Percentiles rank a stretch among this genome's conserved stretches.
Conservation (phyloP, 2,888 invertebrate species). For the Anarsia innoxiella region DNA sequence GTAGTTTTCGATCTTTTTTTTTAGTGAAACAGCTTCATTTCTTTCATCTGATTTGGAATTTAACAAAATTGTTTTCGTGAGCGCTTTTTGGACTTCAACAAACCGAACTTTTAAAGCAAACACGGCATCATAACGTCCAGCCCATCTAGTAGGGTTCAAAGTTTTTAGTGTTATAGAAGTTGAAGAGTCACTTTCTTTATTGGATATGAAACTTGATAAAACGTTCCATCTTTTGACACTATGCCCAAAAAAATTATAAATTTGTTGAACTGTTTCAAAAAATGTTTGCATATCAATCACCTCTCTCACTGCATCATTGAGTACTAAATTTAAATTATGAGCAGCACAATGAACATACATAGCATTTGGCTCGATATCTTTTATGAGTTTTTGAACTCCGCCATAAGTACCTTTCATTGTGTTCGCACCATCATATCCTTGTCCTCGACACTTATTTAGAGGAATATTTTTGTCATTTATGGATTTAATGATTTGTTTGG, state of each 20-base stretch:
- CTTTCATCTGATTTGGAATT: no score
- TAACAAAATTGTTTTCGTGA: no score
- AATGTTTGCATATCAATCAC: conserved; percentile 10
- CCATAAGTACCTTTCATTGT: conserved; percentile 12
- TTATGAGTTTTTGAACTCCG: no score
- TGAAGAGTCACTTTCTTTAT: no score
- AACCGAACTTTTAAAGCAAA: no score
- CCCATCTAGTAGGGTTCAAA: conserved; percentile 17
- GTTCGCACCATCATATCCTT: conserved; percentile 12
- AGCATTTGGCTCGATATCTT: conserved; percentile 11
- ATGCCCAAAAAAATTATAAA: conserved; percentile 12
- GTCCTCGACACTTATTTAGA: conserved; percentile 15
- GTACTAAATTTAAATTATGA: conserved; percentile 16
- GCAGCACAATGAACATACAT: conserved; percentile 14
- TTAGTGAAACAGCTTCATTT: no score
- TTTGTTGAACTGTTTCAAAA: conserved; percentile 13
- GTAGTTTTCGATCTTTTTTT: no score
- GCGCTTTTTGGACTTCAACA: no score
- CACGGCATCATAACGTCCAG: no score
- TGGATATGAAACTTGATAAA: conserved; percentile 16
- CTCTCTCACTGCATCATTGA: conserved; percentile 16
- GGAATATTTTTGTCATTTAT: conserved; percentile 17
- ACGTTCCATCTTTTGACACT: conserved; percentile 18
- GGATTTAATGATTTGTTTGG: conserved; percentile 18
- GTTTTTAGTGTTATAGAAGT: conserved; percentile 17